Percentiles rank a stretch among this genome's conserved stretches.
Evolutionary conservation across 2,888 invertebrate genomes (phyloP).

Genomic region (Aleiodes leptofemur): DNA sequence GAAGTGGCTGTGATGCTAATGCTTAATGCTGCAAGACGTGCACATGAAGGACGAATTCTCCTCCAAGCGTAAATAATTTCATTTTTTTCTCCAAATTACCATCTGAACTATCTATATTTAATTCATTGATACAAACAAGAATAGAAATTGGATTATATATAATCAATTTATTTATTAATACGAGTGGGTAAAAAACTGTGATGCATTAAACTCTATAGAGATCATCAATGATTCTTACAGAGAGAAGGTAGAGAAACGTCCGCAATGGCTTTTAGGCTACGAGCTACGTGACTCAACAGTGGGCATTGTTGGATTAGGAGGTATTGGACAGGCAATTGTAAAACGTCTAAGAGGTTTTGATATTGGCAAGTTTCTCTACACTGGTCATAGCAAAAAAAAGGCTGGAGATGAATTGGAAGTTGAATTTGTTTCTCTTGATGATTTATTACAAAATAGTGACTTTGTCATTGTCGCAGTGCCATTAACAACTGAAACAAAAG

Average conservation of each 20-base stretch:
- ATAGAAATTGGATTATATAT: too few species aligned
- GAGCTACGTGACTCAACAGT: conserved; percentile 87
- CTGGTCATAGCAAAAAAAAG: conserved; percentile 78
- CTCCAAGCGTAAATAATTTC: conserved; percentile 78
- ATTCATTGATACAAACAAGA: too few species aligned
- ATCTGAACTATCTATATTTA: conserved; percentile 12
- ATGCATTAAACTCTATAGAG: too few species aligned
- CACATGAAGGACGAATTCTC: conserved; percentile 84
- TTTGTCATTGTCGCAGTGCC: conserved; percentile 84
- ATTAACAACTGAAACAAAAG: conserved; percentile 81
- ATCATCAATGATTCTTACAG: conserved; percentile 68
- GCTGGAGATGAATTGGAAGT: conserved; percentile 78
- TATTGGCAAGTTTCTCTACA: conserved; percentile 77
- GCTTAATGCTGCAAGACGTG: conserved; percentile 85
- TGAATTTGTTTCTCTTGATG: conserved; percentile 81
- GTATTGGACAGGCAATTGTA: conserved; percentile 86
- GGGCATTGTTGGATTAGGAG: conserved; percentile 89
- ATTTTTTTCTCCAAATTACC: neutral
- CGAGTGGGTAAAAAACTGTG: too few species aligned
- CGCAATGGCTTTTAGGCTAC: conserved; percentile 87
- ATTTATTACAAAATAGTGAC: conserved; percentile 83
- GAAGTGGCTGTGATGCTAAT: conserved; percentile 88
- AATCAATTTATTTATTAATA: too few species aligned
- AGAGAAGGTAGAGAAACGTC: conserved; percentile 82
- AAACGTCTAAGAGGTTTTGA: too few species aligned